phyloP scores from a whole-genome alignment of 2,113 vertebrate genomes.

The Polypterus bichir region DNA sequence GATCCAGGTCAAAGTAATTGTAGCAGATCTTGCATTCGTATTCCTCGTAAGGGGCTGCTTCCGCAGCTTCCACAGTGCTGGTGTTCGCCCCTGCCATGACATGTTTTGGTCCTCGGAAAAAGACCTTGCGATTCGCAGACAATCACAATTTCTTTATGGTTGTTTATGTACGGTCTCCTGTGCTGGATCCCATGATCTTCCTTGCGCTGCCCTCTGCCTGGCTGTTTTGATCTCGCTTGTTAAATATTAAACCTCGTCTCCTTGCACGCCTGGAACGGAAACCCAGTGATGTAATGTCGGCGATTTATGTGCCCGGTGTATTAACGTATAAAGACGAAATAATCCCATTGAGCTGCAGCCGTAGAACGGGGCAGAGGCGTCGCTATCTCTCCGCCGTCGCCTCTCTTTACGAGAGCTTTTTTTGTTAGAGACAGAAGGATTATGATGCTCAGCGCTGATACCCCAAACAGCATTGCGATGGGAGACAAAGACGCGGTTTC shows the following conservation, averaged over 20 bases:
- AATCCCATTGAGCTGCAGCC: too few relatives aligned
- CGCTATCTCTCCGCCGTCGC: too few relatives aligned
- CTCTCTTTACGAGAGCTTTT: too few relatives aligned
- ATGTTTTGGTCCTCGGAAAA: constrained; percentile 51
- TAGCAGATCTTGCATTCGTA: constrained; percentile 91
- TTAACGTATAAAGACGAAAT: not conserved
- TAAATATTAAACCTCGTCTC: constrained; percentile 16
- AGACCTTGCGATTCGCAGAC: constrained; percentile 40
- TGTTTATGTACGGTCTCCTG: constrained; percentile 10
- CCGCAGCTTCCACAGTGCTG: constrained; percentile 33
- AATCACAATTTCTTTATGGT: constrained; percentile 7
- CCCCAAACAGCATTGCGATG: too few relatives aligned
- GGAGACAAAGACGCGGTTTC: too few relatives aligned
- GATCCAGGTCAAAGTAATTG: constrained; percentile 82
- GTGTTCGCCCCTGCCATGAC: constrained; percentile 65
- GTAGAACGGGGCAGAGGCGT: too few relatives aligned
- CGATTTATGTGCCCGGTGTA: constrained; percentile 21
- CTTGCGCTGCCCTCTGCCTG: constrained; percentile 5
- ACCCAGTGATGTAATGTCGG: constrained; percentile 47
- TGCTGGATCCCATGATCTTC: constrained; percentile 12
- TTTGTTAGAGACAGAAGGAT: too few relatives aligned
- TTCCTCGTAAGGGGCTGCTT: constrained; percentile 59
- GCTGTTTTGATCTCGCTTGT: constrained; percentile 8
- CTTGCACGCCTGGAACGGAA: constrained; percentile 18
- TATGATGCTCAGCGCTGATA: too few relatives aligned